Evolutionary conservation across 2,888 invertebrate species (phyloP).

Genomic region (Hyppa rectilinea): DNA sequence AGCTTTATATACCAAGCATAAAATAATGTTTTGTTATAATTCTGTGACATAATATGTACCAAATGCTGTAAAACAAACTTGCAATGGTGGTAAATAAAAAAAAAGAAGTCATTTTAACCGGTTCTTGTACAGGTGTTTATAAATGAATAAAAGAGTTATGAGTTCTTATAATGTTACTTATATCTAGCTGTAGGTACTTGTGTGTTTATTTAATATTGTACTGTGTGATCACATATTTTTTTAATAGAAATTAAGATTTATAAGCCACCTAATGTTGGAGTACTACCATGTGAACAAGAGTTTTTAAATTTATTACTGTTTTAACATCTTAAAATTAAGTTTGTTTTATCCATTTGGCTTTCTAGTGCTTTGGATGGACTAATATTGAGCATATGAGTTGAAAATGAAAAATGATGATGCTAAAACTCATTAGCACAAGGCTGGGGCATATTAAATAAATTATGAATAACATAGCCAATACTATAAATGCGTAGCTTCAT

Average conservation of each 20-base stretch:
- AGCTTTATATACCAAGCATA: not conserved
- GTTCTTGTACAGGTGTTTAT: not conserved
- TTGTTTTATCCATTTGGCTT: not conserved
- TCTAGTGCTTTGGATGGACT: constrained; percentile 8
- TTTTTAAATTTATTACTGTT: not conserved
- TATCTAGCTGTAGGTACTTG: not conserved
- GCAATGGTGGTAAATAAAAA: constrained; percentile 9
- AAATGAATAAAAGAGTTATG: not conserved
- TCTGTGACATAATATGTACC: not conserved
- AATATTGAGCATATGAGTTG: not conserved
- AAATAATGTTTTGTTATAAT: not conserved
- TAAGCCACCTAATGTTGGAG: constrained; percentile 1
- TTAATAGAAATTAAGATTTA: not conserved
- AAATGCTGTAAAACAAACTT: not conserved
- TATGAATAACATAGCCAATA: constrained; percentile 2
- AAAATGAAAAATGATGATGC: not conserved
- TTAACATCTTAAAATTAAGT: not conserved
- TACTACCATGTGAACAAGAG: not conserved
- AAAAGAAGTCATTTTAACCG: not conserved
- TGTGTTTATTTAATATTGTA: not conserved
- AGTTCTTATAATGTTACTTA: not conserved
- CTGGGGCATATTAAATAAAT: not conserved
- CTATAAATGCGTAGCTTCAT: not conserved
- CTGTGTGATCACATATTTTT: not conserved
- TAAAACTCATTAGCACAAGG: constrained; percentile 23